A percentile compares a stretch with the other conserved stretches of the same genome.
Conservation (phyloP, 1,140 invertebrate genomes). For the Psix sp. region DNA sequence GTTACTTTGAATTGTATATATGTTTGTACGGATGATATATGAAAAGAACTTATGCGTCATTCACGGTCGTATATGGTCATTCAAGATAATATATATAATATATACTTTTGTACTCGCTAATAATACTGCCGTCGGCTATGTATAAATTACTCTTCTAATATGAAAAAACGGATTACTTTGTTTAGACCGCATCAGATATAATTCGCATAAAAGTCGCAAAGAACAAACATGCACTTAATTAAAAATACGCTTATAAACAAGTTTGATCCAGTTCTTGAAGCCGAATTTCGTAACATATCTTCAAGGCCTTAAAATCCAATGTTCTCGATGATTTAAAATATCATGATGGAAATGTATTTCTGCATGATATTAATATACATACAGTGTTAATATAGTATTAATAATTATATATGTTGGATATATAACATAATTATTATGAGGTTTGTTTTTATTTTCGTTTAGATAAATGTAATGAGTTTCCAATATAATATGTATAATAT, state of each 20-base stretch:
- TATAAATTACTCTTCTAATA: slow-evolving; percentile 48
- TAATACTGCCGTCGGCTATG: slow-evolving; percentile 33
- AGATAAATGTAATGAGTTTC: too few species aligned
- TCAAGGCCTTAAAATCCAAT: too few species aligned
- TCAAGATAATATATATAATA: slow-evolving; percentile 56
- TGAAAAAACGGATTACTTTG: slow-evolving; percentile 30
- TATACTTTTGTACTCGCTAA: slow-evolving; percentile 49
- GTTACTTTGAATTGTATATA: slow-evolving; percentile 27
- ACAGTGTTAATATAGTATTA: too few species aligned
- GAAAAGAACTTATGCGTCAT: slow-evolving; percentile 52
- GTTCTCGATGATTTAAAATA: too few species aligned
- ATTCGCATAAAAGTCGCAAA: slow-evolving; percentile 14
- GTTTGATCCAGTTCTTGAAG: slow-evolving; percentile 9
- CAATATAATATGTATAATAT: too few species aligned
- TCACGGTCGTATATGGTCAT: slow-evolving; percentile 46
- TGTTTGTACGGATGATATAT: slow-evolving; percentile 35
- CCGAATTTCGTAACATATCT: slow-evolving; percentile 2
- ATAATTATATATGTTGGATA: too few species aligned
- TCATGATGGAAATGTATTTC: too few species aligned
- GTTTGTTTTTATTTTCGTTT: too few species aligned
- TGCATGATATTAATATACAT: too few species aligned
- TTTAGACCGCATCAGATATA: slow-evolving; percentile 21
- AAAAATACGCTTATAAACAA: background rate
- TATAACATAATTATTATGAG: too few species aligned
- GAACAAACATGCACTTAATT: slow-evolving; percentile 25